Evolutionary conservation across 2,888 invertebrate species (phyloP), one percentile per base, ranked within the genome.

Genomic region (Homarus gammarus): DNA sequence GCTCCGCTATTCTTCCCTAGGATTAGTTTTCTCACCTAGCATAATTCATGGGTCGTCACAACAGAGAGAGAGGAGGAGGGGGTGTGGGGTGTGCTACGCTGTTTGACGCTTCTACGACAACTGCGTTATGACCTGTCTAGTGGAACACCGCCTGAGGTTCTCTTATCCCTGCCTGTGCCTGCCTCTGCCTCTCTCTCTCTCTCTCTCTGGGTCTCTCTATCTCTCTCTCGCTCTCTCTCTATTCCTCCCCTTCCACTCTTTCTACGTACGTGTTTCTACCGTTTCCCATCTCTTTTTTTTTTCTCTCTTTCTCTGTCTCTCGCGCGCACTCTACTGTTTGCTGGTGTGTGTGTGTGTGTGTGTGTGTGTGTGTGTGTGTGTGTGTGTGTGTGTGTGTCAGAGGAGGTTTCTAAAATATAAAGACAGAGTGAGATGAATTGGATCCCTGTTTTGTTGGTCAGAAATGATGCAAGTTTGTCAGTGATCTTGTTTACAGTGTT

Each of bases 11-110:
- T 84, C 84, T 84, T 84, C 84, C 73, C 61, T 31, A 44, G 75
- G 84, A 84, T 84, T 84, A 84, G 84, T 84, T 84, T 84, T 84
- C 84, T 84, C 84, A 61, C 84, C 27, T 31, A 44, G 84, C 84
- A 84, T 84, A 84, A 84, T 84, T 84, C 84, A 84, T 84, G 83
- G 33, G 51, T 83, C 44, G 70, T 83, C 49, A 83, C 72, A 70
- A 70, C n/a, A n/a, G n/a, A n/a, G n/a, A n/a, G n/a, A n/a, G n/a
- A n/a, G n/a, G n/a, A n/a, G n/a, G n/a, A n/a, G n/a, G n/a, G n/a
- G n/a, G n/a, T n/a, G 77, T 15, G 15, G 44, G 64, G 10, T n/a
- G 83, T 49, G 70, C 31, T 49, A 49, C 49, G 49, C 40, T 83
- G 83, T 44, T 83, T 82, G 70, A 82, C 44, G 82, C 82, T 33